Conservation (phyloP, 1,140 invertebrate species). For the Panagrolaimus sp. region DNA sequence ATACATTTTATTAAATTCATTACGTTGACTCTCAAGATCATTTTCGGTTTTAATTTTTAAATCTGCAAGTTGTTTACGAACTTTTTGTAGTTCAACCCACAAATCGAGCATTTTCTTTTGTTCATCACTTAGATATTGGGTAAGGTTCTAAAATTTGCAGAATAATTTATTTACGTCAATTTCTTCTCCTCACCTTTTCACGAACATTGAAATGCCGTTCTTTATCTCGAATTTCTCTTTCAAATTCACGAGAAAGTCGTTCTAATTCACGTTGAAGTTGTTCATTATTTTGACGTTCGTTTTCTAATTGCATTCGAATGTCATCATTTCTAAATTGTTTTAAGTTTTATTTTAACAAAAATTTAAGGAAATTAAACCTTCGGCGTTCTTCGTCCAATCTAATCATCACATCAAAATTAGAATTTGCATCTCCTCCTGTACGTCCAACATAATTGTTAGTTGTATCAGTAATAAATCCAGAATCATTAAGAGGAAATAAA, state of each 20-base stretch:
- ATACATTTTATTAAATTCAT: constrained; percentile 47
- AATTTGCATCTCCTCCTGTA: constrained; percentile 43
- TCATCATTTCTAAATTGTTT: constrained; percentile 48
- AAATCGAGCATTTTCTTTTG: constrained; percentile 58
- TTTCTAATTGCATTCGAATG: constrained; percentile 49
- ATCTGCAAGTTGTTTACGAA: constrained; percentile 53
- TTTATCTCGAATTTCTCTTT: constrained; percentile 51
- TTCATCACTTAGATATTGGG: constrained; percentile 57
- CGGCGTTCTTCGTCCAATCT: constrained; percentile 54
- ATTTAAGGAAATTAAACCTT: constrained; percentile 23
- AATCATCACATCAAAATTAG: constrained; percentile 50
- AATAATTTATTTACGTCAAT: neutral
- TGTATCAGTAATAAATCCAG: constrained; percentile 36
- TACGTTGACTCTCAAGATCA: constrained; percentile 41
- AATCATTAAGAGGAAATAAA: constrained; percentile 48
- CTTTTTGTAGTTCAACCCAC: constrained; percentile 56
- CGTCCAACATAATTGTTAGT: constrained; percentile 9
- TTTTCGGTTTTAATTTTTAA: constrained; percentile 48
- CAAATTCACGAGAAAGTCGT: constrained; percentile 48
- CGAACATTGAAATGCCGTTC: constrained; percentile 47
- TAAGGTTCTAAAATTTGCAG: constrained; percentile 43
- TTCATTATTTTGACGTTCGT: constrained; percentile 47
- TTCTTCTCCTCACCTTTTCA: constrained; percentile 35
- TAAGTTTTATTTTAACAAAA: neutral
- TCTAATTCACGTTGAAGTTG: constrained; percentile 50